A percentile compares a stretch with the other conserved stretches of the same genome.
Conservation (phyloP, 2,113 vertebrate genomes). For the Hypocryptadius cinnamomeus region DNA sequence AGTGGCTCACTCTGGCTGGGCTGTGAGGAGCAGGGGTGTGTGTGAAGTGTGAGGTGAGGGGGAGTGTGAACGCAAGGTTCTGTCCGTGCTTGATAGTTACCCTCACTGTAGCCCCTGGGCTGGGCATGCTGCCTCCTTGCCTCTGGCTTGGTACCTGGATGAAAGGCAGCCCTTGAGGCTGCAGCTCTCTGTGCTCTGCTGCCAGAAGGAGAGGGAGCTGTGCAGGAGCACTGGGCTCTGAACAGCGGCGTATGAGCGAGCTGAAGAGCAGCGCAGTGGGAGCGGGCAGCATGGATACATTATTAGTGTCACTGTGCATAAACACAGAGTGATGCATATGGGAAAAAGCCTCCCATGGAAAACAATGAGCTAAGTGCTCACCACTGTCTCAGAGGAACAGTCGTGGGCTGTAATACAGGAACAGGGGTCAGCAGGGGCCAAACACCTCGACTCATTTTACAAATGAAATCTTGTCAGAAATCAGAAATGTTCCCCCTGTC, state of each 20-base stretch:
- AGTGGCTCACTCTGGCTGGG: background rate
- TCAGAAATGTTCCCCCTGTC: background rate
- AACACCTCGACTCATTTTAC: background rate
- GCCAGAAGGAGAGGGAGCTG: background rate
- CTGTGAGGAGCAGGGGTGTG: background rate
- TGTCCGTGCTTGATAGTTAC: background rate
- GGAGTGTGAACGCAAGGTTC: background rate
- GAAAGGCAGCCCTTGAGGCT: background rate
- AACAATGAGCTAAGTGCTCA: background rate
- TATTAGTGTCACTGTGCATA: background rate
- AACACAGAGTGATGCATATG: background rate
- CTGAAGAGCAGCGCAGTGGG: background rate
- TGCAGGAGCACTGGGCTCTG: background rate
- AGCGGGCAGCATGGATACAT: fast-evolving
- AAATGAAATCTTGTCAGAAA: background rate
- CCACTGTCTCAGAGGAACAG: fast-evolving
- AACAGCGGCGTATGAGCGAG: background rate
- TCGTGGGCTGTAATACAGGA: background rate
- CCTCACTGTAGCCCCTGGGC: too few relatives aligned
- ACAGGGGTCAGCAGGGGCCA: background rate
- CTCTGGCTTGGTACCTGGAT: background rate
- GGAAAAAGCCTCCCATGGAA: background rate
- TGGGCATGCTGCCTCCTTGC: background rate
- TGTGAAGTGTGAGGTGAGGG: background rate
- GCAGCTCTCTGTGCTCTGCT: background rate